Evolutionary conservation across 2,797 vertebrate genomes (phyloP).

Genomic region (Oreochromis grahami): DNA sequence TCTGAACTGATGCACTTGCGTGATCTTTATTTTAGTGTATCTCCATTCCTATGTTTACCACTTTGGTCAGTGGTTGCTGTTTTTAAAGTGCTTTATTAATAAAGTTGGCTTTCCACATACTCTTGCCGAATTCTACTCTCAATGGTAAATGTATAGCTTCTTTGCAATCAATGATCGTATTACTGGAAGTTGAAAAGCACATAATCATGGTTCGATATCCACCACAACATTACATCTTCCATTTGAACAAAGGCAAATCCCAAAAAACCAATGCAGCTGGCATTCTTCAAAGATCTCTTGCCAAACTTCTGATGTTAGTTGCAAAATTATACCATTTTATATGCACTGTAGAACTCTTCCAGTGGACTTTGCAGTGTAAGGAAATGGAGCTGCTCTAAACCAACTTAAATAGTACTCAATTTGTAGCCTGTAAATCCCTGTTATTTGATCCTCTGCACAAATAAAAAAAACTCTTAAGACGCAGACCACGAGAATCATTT

Average conservation of each 20-base stretch:
- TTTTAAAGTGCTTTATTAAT: neutral
- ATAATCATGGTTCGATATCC: neutral
- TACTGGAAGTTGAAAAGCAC: neutral
- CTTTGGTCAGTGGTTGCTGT: neutral
- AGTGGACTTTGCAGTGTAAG: neutral
- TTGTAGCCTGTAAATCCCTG: constrained; percentile 3
- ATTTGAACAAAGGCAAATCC: neutral
- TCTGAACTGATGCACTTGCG: neutral
- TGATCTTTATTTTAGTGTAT: neutral
- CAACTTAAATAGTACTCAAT: constrained; percentile 18
- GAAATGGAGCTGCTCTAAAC: neutral
- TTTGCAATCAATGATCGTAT: neutral
- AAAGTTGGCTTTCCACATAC: neutral
- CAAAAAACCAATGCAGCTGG: rapidly evolving
- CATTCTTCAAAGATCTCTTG: neutral
- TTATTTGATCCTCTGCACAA: neutral
- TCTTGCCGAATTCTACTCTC: too few relatives aligned
- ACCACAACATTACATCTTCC: neutral
- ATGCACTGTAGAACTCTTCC: neutral
- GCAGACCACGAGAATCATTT: neutral
- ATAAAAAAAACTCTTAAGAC: neutral
- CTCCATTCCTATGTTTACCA: neutral
- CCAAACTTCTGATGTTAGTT: neutral
- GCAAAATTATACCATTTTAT: neutral
- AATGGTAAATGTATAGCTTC: neutral